phyloP scores from a whole-genome alignment of 2,113 vertebrate genomes.

The Propithecus coquereli region DNA sequence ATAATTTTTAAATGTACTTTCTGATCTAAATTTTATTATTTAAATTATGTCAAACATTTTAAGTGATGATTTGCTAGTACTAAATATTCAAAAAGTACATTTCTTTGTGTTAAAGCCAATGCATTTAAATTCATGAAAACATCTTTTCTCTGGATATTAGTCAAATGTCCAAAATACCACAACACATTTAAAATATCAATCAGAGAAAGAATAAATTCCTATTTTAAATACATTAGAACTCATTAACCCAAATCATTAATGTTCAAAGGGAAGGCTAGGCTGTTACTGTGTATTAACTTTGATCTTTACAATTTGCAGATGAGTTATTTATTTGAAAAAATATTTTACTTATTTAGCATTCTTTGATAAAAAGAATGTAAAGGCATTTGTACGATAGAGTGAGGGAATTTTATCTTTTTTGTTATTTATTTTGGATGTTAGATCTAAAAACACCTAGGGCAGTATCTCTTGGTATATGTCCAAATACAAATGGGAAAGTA shows the following conservation, averaged over 20 bases:
- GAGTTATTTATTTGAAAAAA: not conserved
- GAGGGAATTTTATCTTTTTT: not conserved
- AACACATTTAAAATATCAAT: not conserved
- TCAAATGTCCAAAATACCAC: not conserved
- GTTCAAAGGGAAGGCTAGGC: not conserved
- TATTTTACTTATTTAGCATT: constrained; percentile 11
- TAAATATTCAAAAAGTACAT: not conserved
- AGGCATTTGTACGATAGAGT: not conserved
- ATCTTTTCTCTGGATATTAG: not conserved
- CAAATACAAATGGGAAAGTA: constrained; percentile 68
- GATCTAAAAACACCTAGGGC: constrained; percentile 31
- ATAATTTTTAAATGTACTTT: not conserved
- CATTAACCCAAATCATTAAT: not conserved
- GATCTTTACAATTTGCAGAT: not conserved
- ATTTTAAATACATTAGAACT: not conserved
- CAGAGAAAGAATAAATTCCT: not conserved
- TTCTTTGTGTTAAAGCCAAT: constrained; percentile 27
- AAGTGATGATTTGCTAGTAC: not conserved
- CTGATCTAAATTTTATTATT: not conserved
- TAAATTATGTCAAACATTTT: not conserved
- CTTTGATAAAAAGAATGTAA: not conserved
- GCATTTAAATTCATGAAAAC: not conserved
- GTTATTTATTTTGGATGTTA: not conserved
- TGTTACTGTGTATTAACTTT: constrained; percentile 7
- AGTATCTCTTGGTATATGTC: constrained; percentile 39